Percentiles rank a stretch among this genome's conserved stretches.
These are phyloP conservation scores for Ptychadena robeensis DNA, from an alignment of 2,797 vertebrate genomes.

Conservation along the genomic window DNA sequence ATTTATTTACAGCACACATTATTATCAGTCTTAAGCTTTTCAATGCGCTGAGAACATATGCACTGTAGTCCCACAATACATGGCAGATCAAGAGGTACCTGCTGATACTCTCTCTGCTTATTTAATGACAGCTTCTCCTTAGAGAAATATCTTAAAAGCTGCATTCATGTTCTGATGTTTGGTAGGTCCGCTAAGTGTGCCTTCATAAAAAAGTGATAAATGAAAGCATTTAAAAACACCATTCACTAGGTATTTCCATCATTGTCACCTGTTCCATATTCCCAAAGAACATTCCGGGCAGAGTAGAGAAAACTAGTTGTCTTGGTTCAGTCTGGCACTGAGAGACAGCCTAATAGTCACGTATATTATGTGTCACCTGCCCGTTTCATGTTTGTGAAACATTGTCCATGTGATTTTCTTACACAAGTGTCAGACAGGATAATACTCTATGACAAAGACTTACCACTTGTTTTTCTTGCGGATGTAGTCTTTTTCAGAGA, in stretches of 20 bases:
- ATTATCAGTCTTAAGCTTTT: not conserved
- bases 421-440: conserved; percentile 18
- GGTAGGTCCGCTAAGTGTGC: not conserved
- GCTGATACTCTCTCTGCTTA: not conserved
- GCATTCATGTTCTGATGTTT: not conserved
- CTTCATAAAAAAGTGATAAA: conserved; percentile 7
- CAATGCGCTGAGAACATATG: not conserved
- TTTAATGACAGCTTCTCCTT: not conserved
- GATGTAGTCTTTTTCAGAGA: conserved; percentile 98
- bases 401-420: conserved; percentile 1
- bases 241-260: not conserved
- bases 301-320: conserved; percentile 19
- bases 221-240: not conserved
- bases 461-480: conserved; percentile 99
- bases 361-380: conserved; percentile 15
- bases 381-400: conserved; percentile 7
- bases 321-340: conserved; percentile 11
- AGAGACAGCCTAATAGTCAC: conserved; percentile 25
- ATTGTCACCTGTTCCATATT: conserved; percentile 32
- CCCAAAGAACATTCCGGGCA: conserved; percentile 3
- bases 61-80: not conserved
- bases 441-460: conserved; percentile 65
- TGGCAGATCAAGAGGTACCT: conserved; percentile 5
- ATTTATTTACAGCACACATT: not conserved
- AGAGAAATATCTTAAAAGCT: not conserved